Percentiles rank a stretch among this genome's conserved stretches.
Conservation (phyloP, 2,797 vertebrate genomes). For the Phaenicophaeus curvirostris region DNA sequence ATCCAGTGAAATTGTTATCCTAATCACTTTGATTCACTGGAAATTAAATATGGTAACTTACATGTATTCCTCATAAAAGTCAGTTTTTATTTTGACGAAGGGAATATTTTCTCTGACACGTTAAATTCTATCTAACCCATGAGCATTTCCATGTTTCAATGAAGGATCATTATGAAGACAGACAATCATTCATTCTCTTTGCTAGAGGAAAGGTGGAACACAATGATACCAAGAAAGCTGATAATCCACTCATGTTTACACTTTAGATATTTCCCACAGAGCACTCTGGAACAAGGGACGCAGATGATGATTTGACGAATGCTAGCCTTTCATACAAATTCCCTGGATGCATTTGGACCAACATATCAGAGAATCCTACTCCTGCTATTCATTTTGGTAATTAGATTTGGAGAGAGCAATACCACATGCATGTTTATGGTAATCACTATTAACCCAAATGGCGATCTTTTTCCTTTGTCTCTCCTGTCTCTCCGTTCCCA, state of each 20-base stretch:
- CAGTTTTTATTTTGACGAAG: background rate
- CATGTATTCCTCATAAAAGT: background rate
- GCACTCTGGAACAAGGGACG: slow-evolving; percentile 12
- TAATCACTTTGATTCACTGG: background rate
- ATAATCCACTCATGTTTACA: slow-evolving; percentile 65
- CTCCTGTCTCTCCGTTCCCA: background rate
- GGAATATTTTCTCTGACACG: background rate
- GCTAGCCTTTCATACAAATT: slow-evolving; percentile 27
- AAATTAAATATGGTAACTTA: background rate
- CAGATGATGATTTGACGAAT: slow-evolving; percentile 40
- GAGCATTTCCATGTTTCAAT: background rate
- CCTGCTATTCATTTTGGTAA: slow-evolving; percentile 48
- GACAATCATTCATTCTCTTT: slow-evolving; percentile 14
- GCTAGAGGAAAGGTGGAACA: slow-evolving; percentile 45
- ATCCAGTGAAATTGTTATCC: background rate
- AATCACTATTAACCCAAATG: slow-evolving; percentile 44
- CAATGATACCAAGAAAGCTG: slow-evolving; percentile 49
- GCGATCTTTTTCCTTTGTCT: background rate
- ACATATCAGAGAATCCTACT: slow-evolving; percentile 10
- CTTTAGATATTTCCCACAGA: slow-evolving; percentile 42
- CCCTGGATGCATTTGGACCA: slow-evolving; percentile 11
- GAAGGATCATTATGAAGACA: slow-evolving; percentile 13
- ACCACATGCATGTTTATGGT: slow-evolving; percentile 5
- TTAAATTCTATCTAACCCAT: slow-evolving; percentile 35
- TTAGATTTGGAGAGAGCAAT: slow-evolving; percentile 35